phyloP scores from a whole-genome alignment of 2,888 invertebrate species.

The Cheilosia grossa region DNA sequence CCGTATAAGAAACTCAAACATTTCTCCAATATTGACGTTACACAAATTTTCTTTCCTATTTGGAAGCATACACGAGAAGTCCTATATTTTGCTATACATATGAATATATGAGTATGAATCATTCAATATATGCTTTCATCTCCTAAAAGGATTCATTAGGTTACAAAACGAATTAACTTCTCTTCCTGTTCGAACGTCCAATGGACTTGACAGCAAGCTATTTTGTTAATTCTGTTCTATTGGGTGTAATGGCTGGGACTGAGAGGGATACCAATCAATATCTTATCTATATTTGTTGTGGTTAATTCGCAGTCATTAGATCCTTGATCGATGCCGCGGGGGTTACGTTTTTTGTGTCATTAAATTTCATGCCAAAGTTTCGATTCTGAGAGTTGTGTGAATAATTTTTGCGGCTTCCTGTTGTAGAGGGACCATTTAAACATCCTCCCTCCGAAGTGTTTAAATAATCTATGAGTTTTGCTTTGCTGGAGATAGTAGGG shows the following conservation, averaged over 20 bases:
- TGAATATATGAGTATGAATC: not conserved
- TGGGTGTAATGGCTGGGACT: not conserved
- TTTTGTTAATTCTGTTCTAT: conserved; percentile 7
- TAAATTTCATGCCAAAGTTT: conserved; percentile 50
- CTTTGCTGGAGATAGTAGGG: not conserved
- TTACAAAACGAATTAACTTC: conserved; percentile 50
- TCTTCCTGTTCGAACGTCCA: conserved; percentile 9
- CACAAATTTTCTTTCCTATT: conserved; percentile 12
- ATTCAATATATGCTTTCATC: conserved; percentile 53
- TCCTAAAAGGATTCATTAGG: conserved; percentile 46
- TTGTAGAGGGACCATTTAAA: conserved; percentile 30
- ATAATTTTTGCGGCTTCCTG: conserved; percentile 33
- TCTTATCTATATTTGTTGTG: conserved; percentile 6
- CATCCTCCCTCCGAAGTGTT: conserved; percentile 9
- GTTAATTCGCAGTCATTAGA: conserved; percentile 22
- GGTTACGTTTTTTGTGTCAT: conserved; percentile 27
- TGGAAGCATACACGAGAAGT: not conserved
- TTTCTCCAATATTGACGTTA: conserved; percentile 42
- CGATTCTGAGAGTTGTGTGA: conserved; percentile 17
- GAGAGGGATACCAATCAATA: conserved; percentile 22
- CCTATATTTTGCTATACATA: not conserved
- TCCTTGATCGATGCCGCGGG: conserved; percentile 28
- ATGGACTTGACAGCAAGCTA: not conserved
- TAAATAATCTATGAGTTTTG: conserved; percentile 35
- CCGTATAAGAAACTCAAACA: conserved; percentile 13